Evolutionary conservation across 2,113 vertebrate species (phyloP), one percentile per base, ranked within the genome.

Genomic region (Sinocyclocheilus rhinocerous): DNA sequence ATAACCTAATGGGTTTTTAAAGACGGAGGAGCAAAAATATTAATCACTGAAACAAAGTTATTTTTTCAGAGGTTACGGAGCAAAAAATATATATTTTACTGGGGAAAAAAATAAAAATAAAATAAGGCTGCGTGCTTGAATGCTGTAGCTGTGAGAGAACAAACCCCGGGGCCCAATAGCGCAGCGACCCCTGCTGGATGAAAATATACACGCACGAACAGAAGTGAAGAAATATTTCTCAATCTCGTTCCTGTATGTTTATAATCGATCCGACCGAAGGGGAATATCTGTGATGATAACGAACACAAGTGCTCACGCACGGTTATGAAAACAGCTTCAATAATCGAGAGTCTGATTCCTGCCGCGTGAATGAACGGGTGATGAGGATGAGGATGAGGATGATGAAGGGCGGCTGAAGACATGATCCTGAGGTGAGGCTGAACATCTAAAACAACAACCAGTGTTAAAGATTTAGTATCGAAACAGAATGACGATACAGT

Each of bases 161-260:
- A 59, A 70, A 90, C 88, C 92, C 89, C 83, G 85, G 87, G 89
- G 90, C 87, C 87, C 90, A 84, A 84, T 88, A 90, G 75, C 91
- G 82, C 88, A 92, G 97, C 96, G 96, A 96, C 96, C 96, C 96
- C 97, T 97, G 95, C 96, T 96, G 97, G 93, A 89, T 75, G 85
- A 90, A 81, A 90, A 87, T 88, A 85, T 87, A 92, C 15, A 67
- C 26, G 10, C 36, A 55, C 9, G 42, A 16, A 18, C 42, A 61
- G 76, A 24, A 13, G 45, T 29, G 15, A 52, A 24, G 13, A 33
- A 29, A 18, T 0, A 76, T 33, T 29, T 55, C 33, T 39, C 0
- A 3, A 70, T 70, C 16, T 70, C 15, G 4, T 70, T 10, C 13
- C 67, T 70, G 2, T 39, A 20, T 70, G 4, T 20, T 20, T 36